Evolutionary conservation across 2,797 vertebrate genomes (phyloP).

Genomic region (Allobates femoralis): DNA sequence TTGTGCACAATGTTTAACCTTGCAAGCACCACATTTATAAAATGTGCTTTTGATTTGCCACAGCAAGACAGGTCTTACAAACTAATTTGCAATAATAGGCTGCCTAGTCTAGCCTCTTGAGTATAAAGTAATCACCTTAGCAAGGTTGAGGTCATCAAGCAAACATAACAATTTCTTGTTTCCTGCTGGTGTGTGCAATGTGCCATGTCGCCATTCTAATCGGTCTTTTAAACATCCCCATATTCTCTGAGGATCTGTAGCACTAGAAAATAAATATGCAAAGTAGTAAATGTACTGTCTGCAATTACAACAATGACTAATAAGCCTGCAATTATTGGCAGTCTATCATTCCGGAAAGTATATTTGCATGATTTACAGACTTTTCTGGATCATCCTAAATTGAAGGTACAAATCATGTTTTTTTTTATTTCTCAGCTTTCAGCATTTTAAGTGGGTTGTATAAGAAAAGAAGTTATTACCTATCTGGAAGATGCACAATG

Average conservation of each 20-base stretch:
- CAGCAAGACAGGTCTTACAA: conserved; percentile 56
- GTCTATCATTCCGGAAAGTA: conserved; percentile 74
- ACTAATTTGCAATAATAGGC: conserved; percentile 59
- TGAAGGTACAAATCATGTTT: background rate
- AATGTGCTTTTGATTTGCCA: conserved; percentile 50
- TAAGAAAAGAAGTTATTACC: too few relatives aligned
- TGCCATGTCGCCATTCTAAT: conserved; percentile 59
- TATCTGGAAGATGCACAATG: too few relatives aligned
- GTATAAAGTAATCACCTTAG: conserved; percentile 61
- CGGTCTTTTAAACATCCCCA: conserved; percentile 62
- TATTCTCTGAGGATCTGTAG: conserved; percentile 56
- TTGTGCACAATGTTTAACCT: conserved; percentile 55
- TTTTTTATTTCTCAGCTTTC: background rate
- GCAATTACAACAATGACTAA: conserved; percentile 49
- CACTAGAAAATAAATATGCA: conserved; percentile 47
- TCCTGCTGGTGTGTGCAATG: conserved; percentile 52
- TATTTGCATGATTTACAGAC: conserved; percentile 60
- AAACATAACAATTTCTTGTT: conserved; percentile 63
- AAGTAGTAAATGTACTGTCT: conserved; percentile 20
- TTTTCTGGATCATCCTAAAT: conserved; percentile 25
- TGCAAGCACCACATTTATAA: conserved; percentile 45
- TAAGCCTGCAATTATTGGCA: conserved; percentile 74
- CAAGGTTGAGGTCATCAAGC: conserved; percentile 62
- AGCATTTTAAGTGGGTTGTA: too few relatives aligned
- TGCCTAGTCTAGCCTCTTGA: conserved; percentile 41